Evolutionary conservation across 2,113 vertebrate genomes (phyloP), one percentile per base, ranked within the genome.

Genomic region (Cromileptes altivelis): DNA sequence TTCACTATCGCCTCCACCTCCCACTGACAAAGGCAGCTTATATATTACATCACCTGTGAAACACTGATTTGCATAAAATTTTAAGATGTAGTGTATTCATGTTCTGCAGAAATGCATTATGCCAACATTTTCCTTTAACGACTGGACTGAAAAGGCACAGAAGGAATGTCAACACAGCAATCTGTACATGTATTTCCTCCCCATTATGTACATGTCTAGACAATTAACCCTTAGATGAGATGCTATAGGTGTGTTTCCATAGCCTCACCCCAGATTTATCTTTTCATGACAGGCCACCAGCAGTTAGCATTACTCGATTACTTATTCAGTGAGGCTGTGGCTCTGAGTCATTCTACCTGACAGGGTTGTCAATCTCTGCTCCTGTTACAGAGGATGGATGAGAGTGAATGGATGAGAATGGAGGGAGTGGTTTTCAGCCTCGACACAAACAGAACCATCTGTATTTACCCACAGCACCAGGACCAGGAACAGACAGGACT

Each of bases 341-440:
- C 83, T 86, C 58, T 71, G 70, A 87, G 79, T 76, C 71, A 84
- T 68, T 85, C 75, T 76, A 78, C 50, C 76, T 86, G 88, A 88
- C 84, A 85, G 71, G 49, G 55, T 21, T 78, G 69, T 86, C 67
- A 70, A 56, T 91, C 74, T 82, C 82, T 37, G 70, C 71, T 58
- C 9, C 30, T 68, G 52, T 82, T 80, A 78, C 50, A 61, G 69
- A 79, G 47, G 37, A 68, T 53, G 75, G 67, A 82, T 56, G 55
- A 52, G 13, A 85, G 62, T 25, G 69, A 86, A 58, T 52, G 52
- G 71, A 69, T 77, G 70, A 85, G 64, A 40, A 78, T 40, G 52
- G 33, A 62, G 45, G 71, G 27, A 65, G 58, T 37, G 25, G 27
- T 40, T 75, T 82, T 91, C 84, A 81, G 68, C 56, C 27, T 57